A percentile compares a stretch with the other conserved stretches of the same genome.
Evolutionary conservation across 2,888 invertebrate species (phyloP).

Genomic region (Trachelus stipa): DNA sequence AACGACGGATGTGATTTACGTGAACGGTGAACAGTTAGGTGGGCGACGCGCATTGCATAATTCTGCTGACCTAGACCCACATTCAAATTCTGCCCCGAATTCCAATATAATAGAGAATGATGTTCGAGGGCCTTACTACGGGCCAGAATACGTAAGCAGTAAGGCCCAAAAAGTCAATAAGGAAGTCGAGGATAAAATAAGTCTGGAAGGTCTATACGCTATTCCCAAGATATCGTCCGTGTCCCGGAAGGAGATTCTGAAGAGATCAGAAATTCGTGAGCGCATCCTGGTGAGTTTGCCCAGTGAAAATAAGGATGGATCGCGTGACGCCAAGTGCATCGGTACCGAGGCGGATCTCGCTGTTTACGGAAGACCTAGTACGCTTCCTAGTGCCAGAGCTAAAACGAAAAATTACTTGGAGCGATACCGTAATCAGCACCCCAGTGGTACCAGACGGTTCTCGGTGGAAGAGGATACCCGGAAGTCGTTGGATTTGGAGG

Average conservation of each 20-base stretch:
- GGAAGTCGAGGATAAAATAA: background rate
- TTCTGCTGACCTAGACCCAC: constrained; percentile 53
- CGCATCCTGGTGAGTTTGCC: background rate
- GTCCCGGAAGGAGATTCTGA: constrained; percentile 51
- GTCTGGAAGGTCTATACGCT: background rate
- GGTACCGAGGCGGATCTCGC: background rate
- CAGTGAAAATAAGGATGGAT: background rate
- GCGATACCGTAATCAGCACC: background rate
- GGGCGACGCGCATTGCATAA: constrained; percentile 58
- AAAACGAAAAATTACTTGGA: background rate
- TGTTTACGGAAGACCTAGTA: constrained; percentile 1
- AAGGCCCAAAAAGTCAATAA: background rate
- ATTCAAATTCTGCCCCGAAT: constrained; percentile 47
- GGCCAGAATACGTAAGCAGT: background rate
- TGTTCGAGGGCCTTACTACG: background rate
- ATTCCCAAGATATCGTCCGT: constrained; percentile 15
- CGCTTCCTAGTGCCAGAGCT: background rate
- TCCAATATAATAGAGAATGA: constrained; percentile 19
- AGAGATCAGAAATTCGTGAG: constrained; percentile 16
- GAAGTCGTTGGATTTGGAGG: background rate
- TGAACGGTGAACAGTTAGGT: constrained; percentile 53
- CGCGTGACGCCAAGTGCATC: background rate
- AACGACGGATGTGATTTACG: constrained; percentile 49
- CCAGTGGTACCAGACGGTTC: background rate
- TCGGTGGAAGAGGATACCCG: background rate